Base-by-base conservation (phyloP, 2,888 invertebrate genomes). In the Eristalinus aeneus region DNA sequence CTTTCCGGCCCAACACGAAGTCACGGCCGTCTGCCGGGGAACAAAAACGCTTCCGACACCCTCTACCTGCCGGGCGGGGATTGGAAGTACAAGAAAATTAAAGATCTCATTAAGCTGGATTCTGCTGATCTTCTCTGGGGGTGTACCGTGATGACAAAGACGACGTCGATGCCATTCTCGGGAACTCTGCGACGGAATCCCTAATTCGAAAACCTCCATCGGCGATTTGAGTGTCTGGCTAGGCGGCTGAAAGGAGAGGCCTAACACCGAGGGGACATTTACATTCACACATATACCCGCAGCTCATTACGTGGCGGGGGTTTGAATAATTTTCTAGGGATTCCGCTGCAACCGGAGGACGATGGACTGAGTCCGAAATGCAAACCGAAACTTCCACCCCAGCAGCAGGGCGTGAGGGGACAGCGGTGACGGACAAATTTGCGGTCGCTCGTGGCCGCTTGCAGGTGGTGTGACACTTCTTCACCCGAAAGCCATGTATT, bases 51-150 rank as follows among this genome's bases (percentile, higher is more conserved):
- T 0, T n/a, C n/a, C 6, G n/a, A n/a, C 46, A 46, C 46, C 34
- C 10, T 16, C 16, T 1, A n/a, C 1, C 46, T 16, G 16, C 16
- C n/a, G 20, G 32, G 12, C 16, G 64, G 61, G 71, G 11, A 39
- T 54, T 65, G 32, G n/a, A 78, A 75, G 65, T 23, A 36, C 34
- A 31, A 34, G 56, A 82, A 86, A 86, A 82, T 82, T 86, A 82
- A 86, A 86, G 86, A 86, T 86, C 81, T 78, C 86, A 86, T 86
- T 86, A 86, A 71, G 74, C 77, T 71, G 39, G 82, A 86, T 82
- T 74, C 27, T 78, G 74, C 71, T 78, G 74, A 78, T 86, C 82
- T 63, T 73, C 54, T 77, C 34, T n/a, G 31, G 65, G 8, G 31
- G 34, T 11, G 0, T 53, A 20, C 16, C 27, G 27, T 27, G 27